Conservation (phyloP, 2,888 invertebrate genomes). For the Cephus sareptanus region DNA sequence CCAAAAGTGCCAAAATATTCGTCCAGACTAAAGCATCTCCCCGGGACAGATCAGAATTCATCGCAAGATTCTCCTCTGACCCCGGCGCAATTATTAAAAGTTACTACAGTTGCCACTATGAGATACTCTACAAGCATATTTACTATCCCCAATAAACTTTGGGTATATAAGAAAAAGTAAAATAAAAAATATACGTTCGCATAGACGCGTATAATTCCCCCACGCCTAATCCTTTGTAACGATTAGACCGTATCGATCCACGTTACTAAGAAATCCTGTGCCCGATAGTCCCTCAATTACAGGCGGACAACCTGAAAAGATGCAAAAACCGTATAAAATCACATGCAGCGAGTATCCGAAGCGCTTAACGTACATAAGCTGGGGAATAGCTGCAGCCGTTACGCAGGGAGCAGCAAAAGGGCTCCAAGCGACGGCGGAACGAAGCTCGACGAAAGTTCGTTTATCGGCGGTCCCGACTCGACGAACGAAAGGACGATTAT, state of each 20-base stretch:
- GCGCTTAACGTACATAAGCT: background rate
- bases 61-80: background rate
- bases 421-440: background rate
- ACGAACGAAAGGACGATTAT: slow-evolving; percentile 1
- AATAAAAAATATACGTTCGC: background rate
- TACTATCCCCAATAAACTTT: background rate
- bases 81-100: background rate
- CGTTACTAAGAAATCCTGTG: background rate
- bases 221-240: background rate
- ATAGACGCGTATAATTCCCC: background rate
- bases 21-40: background rate
- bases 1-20: background rate
- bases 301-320: background rate
- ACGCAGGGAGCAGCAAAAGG: background rate
- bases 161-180: background rate
- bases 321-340: background rate
- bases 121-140: background rate
- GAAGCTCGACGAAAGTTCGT: slow-evolving; percentile 15
- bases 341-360: background rate
- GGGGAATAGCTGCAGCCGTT: background rate
- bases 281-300: background rate
- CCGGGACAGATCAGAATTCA: background rate
- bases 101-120: background rate
- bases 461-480: slow-evolving; percentile 15
- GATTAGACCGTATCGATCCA: background rate